A percentile compares a stretch with the other conserved stretches of the same genome.
phyloP scores from a whole-genome alignment of 2,888 invertebrate genomes.

The Maniola hyperantus region DNA sequence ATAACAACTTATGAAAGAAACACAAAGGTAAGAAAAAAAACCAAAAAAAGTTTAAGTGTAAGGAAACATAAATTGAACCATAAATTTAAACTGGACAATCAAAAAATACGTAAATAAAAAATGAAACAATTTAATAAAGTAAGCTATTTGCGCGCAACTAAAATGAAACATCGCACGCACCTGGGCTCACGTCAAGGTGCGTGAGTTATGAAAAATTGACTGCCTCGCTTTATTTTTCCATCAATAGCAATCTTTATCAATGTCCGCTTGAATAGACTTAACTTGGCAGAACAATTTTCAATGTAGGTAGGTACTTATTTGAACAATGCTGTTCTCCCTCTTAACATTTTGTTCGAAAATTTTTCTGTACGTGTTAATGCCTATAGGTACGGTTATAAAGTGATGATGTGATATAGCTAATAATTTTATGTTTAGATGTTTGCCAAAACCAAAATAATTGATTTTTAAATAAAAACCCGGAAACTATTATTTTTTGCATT shows the following conservation, averaged over 20 bases:
- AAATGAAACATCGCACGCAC: constrained; percentile 15
- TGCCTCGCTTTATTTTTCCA: constrained; percentile 10
- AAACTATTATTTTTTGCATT: too few relatives aligned
- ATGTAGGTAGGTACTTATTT: constrained; percentile 8
- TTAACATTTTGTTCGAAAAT: neutral
- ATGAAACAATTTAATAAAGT: constrained; percentile 4
- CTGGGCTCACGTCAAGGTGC: constrained; percentile 11
- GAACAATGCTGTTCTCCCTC: neutral
- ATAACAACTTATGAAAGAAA: too few relatives aligned
- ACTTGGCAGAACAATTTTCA: constrained; percentile 13
- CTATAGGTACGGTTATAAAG: too few relatives aligned
- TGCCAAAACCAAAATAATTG: too few relatives aligned
- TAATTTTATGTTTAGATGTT: too few relatives aligned
- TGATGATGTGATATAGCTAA: too few relatives aligned
- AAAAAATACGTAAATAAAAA: constrained; percentile 8
- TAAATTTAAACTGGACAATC: neutral
- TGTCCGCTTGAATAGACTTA: constrained; percentile 10
- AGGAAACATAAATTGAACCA: too few relatives aligned
- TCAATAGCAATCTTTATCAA: constrained; percentile 17
- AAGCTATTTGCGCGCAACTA: constrained; percentile 6
- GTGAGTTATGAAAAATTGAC: constrained; percentile 12
- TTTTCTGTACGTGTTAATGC: neutral
- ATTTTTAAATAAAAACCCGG: too few relatives aligned
- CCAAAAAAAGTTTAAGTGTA: too few relatives aligned
- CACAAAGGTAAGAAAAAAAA: too few relatives aligned